Evolutionary conservation across 1,140 invertebrate genomes (phyloP).

Genomic region (Nephila pilipes): DNA sequence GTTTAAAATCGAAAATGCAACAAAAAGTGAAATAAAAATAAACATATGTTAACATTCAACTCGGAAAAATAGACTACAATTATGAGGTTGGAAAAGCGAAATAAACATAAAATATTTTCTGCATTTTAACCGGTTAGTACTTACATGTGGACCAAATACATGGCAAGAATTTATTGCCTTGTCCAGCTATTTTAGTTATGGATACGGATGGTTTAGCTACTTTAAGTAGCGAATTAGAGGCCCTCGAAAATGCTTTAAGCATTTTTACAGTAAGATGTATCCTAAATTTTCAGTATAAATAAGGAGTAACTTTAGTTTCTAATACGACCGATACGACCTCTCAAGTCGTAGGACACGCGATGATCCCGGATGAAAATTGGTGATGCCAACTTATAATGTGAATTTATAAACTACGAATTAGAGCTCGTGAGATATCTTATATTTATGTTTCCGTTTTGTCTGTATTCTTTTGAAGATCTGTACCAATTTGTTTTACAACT

Average conservation of each 20-base stretch:
- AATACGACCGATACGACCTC: constrained; percentile 74
- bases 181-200: constrained; percentile 82
- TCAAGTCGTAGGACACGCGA: constrained; percentile 61
- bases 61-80: background rate
- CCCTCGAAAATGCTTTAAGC: constrained; percentile 85
- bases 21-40: background rate
- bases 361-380: constrained; percentile 67
- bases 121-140: constrained; percentile 79
- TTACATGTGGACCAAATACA: constrained; percentile 84
- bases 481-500: too few species aligned
- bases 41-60: background rate
- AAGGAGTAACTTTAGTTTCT: constrained; percentile 1
- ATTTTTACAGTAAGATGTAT: constrained; percentile 79
- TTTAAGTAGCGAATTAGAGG: constrained; percentile 84
- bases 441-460: too few species aligned
- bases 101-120: background rate
- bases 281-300: constrained; percentile 36
- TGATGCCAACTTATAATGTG: constrained; percentile 14
- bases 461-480: too few species aligned
- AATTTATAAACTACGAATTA: background rate
- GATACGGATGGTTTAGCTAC: constrained; percentile 84
- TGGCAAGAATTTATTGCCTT: constrained; percentile 83
- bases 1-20: background rate
- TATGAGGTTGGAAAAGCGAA: background rate
- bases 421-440: too few species aligned